Evolutionary conservation across 1,140 invertebrate species (phyloP).

Genomic region (Drosophila oshimai): DNA sequence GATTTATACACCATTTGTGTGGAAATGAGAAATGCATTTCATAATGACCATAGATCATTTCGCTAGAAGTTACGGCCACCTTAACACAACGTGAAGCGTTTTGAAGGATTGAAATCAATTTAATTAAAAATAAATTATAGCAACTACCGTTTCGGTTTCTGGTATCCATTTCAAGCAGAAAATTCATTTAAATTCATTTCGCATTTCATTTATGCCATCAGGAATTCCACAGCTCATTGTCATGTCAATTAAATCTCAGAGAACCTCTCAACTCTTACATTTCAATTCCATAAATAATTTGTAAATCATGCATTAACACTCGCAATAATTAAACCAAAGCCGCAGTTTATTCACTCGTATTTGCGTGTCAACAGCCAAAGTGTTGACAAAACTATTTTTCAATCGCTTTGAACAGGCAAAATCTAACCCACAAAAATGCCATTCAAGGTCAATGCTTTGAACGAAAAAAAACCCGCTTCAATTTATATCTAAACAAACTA

Average conservation of each 20-base stretch:
- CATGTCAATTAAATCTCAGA: constrained; percentile 47
- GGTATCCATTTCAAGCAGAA: neutral
- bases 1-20: neutral
- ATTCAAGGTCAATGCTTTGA: constrained; percentile 60
- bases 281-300: constrained; percentile 44
- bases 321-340: constrained; percentile 17
- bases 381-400: constrained; percentile 37
- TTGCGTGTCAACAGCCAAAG: constrained; percentile 12
- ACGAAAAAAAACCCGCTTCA: constrained; percentile 14
- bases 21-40: constrained; percentile 4
- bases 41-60: constrained; percentile 18
- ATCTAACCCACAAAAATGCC: constrained; percentile 48
- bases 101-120: neutral
- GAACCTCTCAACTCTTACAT: constrained; percentile 30
- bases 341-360: neutral
- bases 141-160: neutral
- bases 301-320: constrained; percentile 40
- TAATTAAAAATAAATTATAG: neutral
- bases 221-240: constrained; percentile 26
- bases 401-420: neutral
- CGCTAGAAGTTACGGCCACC: constrained; percentile 7
- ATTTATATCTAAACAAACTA: constrained; percentile 62
- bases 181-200: constrained; percentile 38
- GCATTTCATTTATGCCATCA: constrained; percentile 11
- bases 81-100: constrained; percentile 2